Conservation (phyloP, 2,888 invertebrate genomes). For the Eupithecia tripunctaria region DNA sequence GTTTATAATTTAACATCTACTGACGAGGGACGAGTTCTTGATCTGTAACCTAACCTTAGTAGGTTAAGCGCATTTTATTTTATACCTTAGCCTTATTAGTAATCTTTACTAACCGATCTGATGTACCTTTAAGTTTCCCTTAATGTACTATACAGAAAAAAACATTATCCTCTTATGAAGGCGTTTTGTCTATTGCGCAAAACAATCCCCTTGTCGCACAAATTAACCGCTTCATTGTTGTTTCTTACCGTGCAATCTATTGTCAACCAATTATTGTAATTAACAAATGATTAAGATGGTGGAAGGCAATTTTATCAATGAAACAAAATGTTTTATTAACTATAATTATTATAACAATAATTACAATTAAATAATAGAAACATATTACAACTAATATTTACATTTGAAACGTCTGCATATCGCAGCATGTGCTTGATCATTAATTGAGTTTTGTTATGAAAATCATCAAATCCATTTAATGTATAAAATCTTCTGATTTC, state of each 20-base stretch:
- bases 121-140: too few species aligned
- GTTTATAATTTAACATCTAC: too few species aligned
- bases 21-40: too few species aligned
- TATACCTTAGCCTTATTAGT: not conserved
- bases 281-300: not conserved
- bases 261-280: conserved; percentile 6
- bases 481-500: not conserved
- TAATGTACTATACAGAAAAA: too few species aligned
- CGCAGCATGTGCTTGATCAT: not conserved
- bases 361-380: not conserved
- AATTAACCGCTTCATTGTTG: conserved; percentile 43
- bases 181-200: conserved; percentile 14
- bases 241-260: conserved; percentile 43
- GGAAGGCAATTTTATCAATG: not conserved
- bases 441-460: not conserved
- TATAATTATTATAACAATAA: not conserved
- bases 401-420: not conserved
- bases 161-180: not conserved
- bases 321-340: too few species aligned
- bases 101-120: too few species aligned
- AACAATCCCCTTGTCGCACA: conserved; percentile 40
- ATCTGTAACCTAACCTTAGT: too few species aligned
- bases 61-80: not conserved
- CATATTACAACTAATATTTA: not conserved
- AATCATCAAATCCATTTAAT: not conserved